These are phyloP conservation scores for Eupsilia transversa DNA, from an alignment of 2,888 invertebrate genomes.

Conservation along the genomic window DNA sequence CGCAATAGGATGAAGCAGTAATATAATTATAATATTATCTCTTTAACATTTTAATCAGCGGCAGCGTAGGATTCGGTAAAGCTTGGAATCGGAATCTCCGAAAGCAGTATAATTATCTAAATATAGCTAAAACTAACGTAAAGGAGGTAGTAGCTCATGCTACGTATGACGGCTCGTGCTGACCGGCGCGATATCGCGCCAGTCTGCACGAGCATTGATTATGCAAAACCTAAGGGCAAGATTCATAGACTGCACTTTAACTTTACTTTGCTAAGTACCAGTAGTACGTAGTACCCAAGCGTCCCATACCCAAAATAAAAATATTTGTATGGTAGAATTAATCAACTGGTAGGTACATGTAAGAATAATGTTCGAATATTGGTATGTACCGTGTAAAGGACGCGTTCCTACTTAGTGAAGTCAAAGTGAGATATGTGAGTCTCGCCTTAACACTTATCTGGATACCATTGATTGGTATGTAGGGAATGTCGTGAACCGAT, in stretches of 20 bases:
- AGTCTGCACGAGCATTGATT: too few species aligned
- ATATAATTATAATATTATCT: not conserved
- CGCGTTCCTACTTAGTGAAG: not conserved
- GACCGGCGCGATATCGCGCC: too few species aligned
- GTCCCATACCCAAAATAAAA: not conserved
- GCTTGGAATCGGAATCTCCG: not conserved
- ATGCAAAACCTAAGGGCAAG: constrained; percentile 5
- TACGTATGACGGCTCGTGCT: too few species aligned
- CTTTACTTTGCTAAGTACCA: not conserved
- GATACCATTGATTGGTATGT: constrained; percentile 27
- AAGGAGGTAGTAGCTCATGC: too few species aligned
- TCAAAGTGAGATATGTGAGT: not conserved
- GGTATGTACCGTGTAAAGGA: not conserved
- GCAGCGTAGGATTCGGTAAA: not conserved
- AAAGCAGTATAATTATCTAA: not conserved
- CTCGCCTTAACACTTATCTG: constrained; percentile 25
- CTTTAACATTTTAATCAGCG: not conserved
- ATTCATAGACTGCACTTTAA: not conserved
- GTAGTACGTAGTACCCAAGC: too few species aligned
- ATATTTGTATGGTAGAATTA: not conserved
- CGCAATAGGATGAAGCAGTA: not conserved
- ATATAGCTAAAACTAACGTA: not conserved
- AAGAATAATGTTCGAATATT: not conserved
- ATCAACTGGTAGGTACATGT: too few species aligned
- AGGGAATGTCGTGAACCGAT: constrained; percentile 42